Evolutionary conservation across 2,113 vertebrate genomes (phyloP).

Genomic region (Neolamprologus longior): DNA sequence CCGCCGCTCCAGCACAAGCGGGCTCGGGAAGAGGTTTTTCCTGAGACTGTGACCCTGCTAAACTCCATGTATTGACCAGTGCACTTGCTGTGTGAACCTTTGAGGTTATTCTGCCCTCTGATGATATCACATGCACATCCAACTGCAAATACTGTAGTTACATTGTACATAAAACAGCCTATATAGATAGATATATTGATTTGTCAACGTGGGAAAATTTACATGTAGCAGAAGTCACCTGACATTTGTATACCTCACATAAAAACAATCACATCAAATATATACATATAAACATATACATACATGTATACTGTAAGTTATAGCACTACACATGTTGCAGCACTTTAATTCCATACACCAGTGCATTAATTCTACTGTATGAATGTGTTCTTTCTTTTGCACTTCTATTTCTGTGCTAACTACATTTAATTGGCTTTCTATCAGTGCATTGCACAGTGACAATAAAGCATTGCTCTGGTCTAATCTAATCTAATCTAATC

Average conservation of each 20-base stretch:
- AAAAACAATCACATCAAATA: neutral
- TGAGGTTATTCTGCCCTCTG: neutral
- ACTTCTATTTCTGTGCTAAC: neutral
- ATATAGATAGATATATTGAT: neutral
- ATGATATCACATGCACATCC: neutral
- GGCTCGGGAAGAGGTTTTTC: neutral
- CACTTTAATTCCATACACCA: neutral
- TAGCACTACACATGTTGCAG: neutral
- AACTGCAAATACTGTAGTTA: neutral
- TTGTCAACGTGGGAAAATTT: neutral
- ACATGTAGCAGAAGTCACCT: neutral
- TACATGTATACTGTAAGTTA: neutral
- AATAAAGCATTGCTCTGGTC: neutral
- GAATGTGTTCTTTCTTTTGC: neutral
- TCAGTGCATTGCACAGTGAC: neutral
- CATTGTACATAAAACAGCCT: neutral
- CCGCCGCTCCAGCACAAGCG: rapidly evolving
- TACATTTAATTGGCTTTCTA: neutral
- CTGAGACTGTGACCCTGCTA: neutral
- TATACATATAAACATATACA: neutral
- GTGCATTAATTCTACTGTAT: neutral
- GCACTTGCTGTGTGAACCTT: neutral
- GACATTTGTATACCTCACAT: neutral
- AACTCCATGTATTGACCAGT: neutral
- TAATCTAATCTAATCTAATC: rapidly evolving